Percentiles rank a stretch among this genome's conserved stretches.
Evolutionary conservation across 2,113 vertebrate genomes (phyloP).

Genomic region (Chauna torquata): DNA sequence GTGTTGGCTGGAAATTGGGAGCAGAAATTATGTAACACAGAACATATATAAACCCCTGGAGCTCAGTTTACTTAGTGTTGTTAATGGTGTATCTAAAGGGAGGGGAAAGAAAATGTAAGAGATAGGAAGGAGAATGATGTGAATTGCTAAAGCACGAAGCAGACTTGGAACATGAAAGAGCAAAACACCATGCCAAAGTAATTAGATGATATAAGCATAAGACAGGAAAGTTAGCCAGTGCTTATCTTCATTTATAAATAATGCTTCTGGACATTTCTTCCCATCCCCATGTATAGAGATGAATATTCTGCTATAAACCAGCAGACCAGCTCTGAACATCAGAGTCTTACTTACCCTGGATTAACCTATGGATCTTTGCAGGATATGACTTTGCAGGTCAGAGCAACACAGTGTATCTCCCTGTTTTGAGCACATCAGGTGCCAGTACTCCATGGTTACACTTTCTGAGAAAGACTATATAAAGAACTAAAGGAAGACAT

Average conservation of each 20-base stretch:
- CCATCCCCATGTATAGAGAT: not conserved
- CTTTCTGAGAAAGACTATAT: not conserved
- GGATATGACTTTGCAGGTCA: not conserved
- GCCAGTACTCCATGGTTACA: not conserved
- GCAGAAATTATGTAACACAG: not conserved
- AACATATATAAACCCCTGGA: not conserved
- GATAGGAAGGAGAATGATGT: constrained; percentile 41
- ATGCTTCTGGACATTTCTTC: constrained; percentile 28
- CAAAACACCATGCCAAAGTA: not conserved
- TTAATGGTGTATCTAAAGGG: constrained; percentile 15
- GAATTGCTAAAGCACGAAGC: constrained; percentile 16
- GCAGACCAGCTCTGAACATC: constrained; percentile 14
- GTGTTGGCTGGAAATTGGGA: not conserved
- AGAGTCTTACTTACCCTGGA: constrained; percentile 36
- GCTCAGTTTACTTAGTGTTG: not conserved
- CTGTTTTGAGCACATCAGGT: not conserved
- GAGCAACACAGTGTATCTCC: not conserved
- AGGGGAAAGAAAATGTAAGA: not conserved
- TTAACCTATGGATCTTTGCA: constrained; percentile 12
- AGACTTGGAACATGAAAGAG: constrained; percentile 54
- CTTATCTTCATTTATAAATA: constrained; percentile 67
- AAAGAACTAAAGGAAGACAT: not conserved
- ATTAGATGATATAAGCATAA: constrained; percentile 65
- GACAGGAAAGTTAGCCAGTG: constrained; percentile 16
- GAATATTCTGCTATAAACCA: constrained; percentile 24